Base-by-base conservation (phyloP, 2,797 vertebrate species). In the Fratercula arctica region DNA sequence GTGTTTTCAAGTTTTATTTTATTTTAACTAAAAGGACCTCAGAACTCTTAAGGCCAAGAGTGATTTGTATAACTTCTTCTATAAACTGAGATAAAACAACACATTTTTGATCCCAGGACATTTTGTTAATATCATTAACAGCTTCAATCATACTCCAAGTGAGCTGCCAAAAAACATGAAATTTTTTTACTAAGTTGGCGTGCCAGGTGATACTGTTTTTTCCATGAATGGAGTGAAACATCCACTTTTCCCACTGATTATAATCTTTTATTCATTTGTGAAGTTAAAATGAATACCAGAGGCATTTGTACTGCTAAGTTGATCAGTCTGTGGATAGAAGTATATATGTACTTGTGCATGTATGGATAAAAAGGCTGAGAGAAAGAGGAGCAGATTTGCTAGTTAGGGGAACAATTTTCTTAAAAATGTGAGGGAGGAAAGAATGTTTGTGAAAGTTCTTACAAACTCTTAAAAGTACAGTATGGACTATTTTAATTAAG, bases 211-310 rank as follows among this genome's bases (percentile, higher is more conserved):
- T 93, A 85, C 70, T 86, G 68, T 78, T 96, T 94, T 92, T 96
- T 96, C 86, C 91, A 96, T 96, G 75, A 93, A 79, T 93, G 74
- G 64, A 95, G 78, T 74, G 78, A 53, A 94, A 93, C 8, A 20
- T 95, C 75, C 95, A 95, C 48, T 96, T 93, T 97, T 93, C 80
- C 94, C 72, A 92, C 80, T 91, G 91, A 93, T 95, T 92, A 85
- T 96, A 67, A 95, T 87, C 64, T 90, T 91, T 43, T 81, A 93
- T 91, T 93, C 78, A 46, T 96, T 96, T 93, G 70, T 82, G 68
- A 64, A 64, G 68, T 93, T 95, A 86, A 95, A 95, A 78, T 93
- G 81, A 81, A 72, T 86, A 86, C 51, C 85, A 53, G 74, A 95
- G 93, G 37, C 84, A 20, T 91, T 92, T 59, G 56, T 61, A 61